Conservation (phyloP, 2,888 invertebrate species). For the Lagria hirta region DNA sequence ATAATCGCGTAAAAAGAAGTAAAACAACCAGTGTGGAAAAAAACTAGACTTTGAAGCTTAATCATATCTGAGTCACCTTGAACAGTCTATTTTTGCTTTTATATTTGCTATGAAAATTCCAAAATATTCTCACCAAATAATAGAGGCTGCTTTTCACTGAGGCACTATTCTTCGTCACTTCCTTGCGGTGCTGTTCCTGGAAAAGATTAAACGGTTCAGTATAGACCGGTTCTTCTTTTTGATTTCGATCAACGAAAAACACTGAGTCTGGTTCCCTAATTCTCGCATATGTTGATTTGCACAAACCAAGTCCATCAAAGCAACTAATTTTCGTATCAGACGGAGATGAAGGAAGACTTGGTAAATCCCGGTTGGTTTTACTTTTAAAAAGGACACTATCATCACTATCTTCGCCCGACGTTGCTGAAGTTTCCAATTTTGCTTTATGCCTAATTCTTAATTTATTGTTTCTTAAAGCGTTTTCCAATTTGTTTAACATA, state of each 20-base stretch:
- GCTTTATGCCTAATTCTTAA: conserved; percentile 38
- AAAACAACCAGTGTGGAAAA: too few species aligned
- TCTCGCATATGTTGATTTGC: conserved; percentile 44
- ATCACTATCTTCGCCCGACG: conserved; percentile 49
- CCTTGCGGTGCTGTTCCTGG: conserved; percentile 26
- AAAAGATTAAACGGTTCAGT: conserved; percentile 59
- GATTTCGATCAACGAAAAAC: conserved; percentile 49
- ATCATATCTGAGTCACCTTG: too few species aligned
- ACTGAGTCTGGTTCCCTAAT: conserved; percentile 46
- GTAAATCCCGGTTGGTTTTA: conserved; percentile 37
- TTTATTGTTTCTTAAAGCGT: conserved; percentile 59
- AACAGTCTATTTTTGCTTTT: too few species aligned
- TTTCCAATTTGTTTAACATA: conserved; percentile 67
- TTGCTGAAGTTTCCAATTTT: conserved; percentile 27
- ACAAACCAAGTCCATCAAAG: conserved; percentile 50
- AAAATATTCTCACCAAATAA: conserved; percentile 55
- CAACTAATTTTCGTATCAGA: conserved; percentile 42
- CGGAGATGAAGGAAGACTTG: conserved; percentile 28
- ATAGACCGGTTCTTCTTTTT: conserved; percentile 61
- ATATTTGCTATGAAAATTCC: too few species aligned
- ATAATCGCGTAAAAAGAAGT: too few species aligned
- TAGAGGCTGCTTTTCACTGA: conserved; percentile 52
- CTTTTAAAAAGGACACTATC: conserved; percentile 42
- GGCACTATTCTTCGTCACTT: conserved; percentile 28
- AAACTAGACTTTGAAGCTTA: too few species aligned